Percentiles rank a stretch among this genome's conserved stretches.
These are phyloP conservation scores for Aptenodytes patagonicus DNA, from an alignment of 2,113 vertebrate species.

Conservation along the genomic window DNA sequence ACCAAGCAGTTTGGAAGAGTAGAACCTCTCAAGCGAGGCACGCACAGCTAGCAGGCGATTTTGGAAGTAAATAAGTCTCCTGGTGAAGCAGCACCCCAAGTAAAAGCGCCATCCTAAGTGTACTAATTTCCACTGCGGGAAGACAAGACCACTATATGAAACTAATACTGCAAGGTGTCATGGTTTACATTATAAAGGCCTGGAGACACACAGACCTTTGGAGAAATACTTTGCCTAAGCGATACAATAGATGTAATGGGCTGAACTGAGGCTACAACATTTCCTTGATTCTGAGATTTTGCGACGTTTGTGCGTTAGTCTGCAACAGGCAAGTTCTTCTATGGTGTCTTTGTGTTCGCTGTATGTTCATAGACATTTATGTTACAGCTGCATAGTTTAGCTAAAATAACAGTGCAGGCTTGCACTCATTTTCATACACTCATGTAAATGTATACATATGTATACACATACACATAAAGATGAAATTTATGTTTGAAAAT, in stretches of 20 bases:
- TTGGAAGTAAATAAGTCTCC: not conserved
- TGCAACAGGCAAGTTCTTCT: not conserved
- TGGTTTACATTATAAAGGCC: not conserved
- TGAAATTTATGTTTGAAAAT: not conserved
- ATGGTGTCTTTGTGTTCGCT: not conserved
- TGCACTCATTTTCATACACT: not conserved
- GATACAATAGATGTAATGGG: not conserved
- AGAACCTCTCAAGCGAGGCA: not conserved
- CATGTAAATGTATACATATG: not conserved
- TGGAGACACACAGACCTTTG: not conserved
- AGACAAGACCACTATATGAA: not conserved
- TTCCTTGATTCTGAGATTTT: not conserved
- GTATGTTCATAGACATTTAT: not conserved
- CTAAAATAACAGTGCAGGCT: not conserved
- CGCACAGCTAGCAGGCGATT: rapidly evolving
- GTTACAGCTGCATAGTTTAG: not conserved
- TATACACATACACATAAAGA: not conserved
- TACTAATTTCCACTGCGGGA: not conserved
- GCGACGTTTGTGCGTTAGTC: not conserved
- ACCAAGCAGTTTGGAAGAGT: not conserved
- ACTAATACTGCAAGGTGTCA: not conserved
- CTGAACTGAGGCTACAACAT: not conserved
- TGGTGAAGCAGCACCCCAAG: not conserved
- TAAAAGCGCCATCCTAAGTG: not conserved
- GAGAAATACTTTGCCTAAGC: not conserved